A percentile compares a stretch with the other conserved stretches of the same genome.
These are phyloP conservation scores for Poeciliopsis prolifica DNA, from an alignment of 2,113 vertebrate genomes.

Conservation along the genomic window DNA sequence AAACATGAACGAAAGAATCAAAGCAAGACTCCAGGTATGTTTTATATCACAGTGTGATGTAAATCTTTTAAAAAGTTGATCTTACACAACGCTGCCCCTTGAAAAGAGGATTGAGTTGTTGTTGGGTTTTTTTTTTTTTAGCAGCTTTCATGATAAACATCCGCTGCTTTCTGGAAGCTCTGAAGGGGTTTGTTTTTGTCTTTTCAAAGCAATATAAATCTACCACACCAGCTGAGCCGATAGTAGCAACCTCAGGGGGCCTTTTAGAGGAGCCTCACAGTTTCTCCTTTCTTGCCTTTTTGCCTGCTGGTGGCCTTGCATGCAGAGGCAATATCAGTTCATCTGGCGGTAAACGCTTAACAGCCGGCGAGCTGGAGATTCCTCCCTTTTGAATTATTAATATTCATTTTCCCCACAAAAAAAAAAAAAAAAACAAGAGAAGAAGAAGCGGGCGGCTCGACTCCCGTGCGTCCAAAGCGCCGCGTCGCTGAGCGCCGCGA, in stretches of 20 bases:
- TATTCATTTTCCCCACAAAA: slow-evolving; percentile 48
- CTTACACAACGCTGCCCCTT: too few relatives aligned
- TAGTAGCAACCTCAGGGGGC: slow-evolving; percentile 50
- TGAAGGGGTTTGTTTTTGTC: slow-evolving; percentile 1
- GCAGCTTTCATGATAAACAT: slow-evolving; percentile 4
- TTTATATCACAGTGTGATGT: too few relatives aligned
- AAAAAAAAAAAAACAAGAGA: too few relatives aligned
- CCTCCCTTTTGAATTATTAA: slow-evolving; percentile 74
- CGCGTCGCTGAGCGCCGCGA: too few relatives aligned
- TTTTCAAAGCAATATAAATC: slow-evolving; percentile 36
- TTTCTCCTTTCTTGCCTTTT: slow-evolving; percentile 46
- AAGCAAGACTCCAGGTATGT: too few relatives aligned
- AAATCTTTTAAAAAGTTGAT: too few relatives aligned
- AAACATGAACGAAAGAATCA: too few relatives aligned
- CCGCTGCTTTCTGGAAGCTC: slow-evolving; percentile 9
- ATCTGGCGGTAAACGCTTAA: slow-evolving; percentile 64
- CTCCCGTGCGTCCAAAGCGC: slow-evolving; percentile 6
- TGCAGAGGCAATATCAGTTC: slow-evolving; percentile 65
- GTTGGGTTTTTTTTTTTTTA: background rate
- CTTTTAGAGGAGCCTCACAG: slow-evolving; percentile 47
- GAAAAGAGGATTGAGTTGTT: background rate
- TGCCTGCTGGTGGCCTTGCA: slow-evolving; percentile 61
- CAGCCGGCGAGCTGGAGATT: slow-evolving; percentile 65
- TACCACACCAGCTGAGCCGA: slow-evolving; percentile 45
- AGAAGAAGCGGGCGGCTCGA: slow-evolving; percentile 42